Conservation (phyloP, 2,113 vertebrate genomes). For the Chionomys nivalis region DNA sequence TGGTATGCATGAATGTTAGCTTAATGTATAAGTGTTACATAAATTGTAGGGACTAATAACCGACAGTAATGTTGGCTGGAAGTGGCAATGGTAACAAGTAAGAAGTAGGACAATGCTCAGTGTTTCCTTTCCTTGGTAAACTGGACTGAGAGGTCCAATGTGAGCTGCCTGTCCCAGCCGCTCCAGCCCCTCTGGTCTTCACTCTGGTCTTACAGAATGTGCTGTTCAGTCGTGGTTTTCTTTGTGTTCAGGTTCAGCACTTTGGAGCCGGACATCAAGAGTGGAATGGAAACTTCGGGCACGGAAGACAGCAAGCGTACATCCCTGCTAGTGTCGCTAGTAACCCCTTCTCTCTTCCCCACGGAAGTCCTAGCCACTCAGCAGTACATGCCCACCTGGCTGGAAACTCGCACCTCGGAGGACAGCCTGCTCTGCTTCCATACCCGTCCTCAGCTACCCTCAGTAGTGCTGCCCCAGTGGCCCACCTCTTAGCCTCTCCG, state of each 20-base stretch:
- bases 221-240: background rate
- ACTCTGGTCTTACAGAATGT: conserved; percentile 32
- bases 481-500: conserved; percentile 96
- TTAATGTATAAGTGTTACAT: background rate
- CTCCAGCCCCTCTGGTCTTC: background rate
- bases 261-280: conserved; percentile 93
- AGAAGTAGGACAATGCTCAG: background rate
- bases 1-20: background rate
- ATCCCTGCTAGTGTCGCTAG: conserved; percentile 90
- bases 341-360: conserved; percentile 93
- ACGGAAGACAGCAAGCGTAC: conserved; percentile 94
- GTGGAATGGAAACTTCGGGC: conserved; percentile 96
- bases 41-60: background rate
- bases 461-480: conserved; percentile 91
- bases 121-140: background rate
- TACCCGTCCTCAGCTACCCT: conserved; percentile 92
- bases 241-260: conserved; percentile 91
- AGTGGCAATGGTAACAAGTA: background rate
- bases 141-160: background rate
- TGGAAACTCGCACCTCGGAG: conserved; percentile 86
- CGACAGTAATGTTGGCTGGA: background rate
- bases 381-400: conserved; percentile 90
- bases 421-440: conserved; percentile 92
- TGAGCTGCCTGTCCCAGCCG: background rate
- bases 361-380: conserved; percentile 94